Percentiles rank a stretch among this genome's conserved stretches.
Evolutionary conservation across 2,113 vertebrate genomes (phyloP).

Genomic region (Gallinago jamesoni): DNA sequence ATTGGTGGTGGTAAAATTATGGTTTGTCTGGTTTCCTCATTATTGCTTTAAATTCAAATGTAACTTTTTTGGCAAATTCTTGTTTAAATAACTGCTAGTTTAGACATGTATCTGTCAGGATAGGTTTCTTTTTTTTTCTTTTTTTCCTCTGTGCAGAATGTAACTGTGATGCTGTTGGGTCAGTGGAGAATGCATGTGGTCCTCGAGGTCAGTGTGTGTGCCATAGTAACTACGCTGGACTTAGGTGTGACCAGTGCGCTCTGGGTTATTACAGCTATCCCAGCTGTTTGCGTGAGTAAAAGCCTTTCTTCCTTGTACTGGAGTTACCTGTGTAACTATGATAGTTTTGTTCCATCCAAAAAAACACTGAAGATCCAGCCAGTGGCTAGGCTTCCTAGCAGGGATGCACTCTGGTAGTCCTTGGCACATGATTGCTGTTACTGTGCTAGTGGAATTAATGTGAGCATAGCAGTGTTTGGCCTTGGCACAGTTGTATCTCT

Average conservation of each 20-base stretch:
- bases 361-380: background rate
- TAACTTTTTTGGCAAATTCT: background rate
- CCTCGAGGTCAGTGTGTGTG: constrained; percentile 75
- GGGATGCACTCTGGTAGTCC: background rate
- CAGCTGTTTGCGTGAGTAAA: constrained; percentile 75
- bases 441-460: background rate
- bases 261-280: constrained; percentile 78
- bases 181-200: constrained; percentile 59
- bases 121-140: background rate
- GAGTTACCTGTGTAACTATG: background rate
- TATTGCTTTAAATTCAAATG: background rate
- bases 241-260: constrained; percentile 73
- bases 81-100: background rate
- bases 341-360: background rate
- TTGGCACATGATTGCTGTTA: fast-evolving
- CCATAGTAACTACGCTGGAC: constrained; percentile 62
- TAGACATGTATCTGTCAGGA: background rate
- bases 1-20: background rate
- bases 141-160: constrained; percentile 56
- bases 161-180: constrained; percentile 73
- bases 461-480: background rate
- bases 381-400: background rate
- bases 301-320: background rate
- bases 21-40: background rate
- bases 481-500: background rate